Evolutionary conservation across 1,140 invertebrate genomes (phyloP).

Genomic region (Aphelenchoides besseyi): DNA sequence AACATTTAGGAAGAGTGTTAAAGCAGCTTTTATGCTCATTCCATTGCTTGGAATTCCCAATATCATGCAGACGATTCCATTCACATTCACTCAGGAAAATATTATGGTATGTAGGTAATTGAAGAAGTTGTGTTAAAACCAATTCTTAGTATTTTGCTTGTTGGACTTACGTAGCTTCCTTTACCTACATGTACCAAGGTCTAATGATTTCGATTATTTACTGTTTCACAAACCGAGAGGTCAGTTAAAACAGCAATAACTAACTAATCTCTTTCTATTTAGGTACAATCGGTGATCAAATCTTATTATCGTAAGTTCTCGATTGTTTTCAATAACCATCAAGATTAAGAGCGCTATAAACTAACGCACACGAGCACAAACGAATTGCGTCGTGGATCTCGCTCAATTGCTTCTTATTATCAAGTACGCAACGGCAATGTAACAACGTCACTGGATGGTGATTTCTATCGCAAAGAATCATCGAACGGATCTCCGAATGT

Average conservation of each 20-base stretch:
- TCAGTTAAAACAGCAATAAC: conserved; percentile 25
- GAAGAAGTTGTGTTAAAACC: neutral
- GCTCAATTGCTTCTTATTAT: conserved; percentile 46
- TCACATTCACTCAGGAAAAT: conserved; percentile 61
- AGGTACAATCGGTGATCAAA: conserved; percentile 53
- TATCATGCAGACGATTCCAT: conserved; percentile 63
- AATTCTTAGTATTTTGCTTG: conserved; percentile 58
- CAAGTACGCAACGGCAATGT: conserved; percentile 42
- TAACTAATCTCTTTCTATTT: conserved; percentile 12
- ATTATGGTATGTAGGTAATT: conserved; percentile 48
- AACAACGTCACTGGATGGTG: conserved; percentile 23
- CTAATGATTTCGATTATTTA: conserved; percentile 62
- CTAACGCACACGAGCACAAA: conserved; percentile 48
- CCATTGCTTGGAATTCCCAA: conserved; percentile 61
- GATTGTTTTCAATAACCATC: too few relatives aligned
- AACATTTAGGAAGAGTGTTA: conserved; percentile 57
- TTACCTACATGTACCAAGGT: conserved; percentile 63
- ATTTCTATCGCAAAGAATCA: conserved; percentile 1
- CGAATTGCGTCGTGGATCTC: conserved; percentile 57
- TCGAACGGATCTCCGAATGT: conserved; percentile 1
- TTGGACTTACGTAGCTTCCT: conserved; percentile 61
- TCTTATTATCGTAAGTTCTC: too few relatives aligned
- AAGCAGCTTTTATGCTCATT: conserved; percentile 62
- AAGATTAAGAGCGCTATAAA: conserved; percentile 53
- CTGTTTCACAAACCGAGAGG: conserved; percentile 62